Evolutionary conservation across 1,140 invertebrate species (phyloP), one percentile per base, ranked within the genome.

Genomic region (Drepana arcuata): DNA sequence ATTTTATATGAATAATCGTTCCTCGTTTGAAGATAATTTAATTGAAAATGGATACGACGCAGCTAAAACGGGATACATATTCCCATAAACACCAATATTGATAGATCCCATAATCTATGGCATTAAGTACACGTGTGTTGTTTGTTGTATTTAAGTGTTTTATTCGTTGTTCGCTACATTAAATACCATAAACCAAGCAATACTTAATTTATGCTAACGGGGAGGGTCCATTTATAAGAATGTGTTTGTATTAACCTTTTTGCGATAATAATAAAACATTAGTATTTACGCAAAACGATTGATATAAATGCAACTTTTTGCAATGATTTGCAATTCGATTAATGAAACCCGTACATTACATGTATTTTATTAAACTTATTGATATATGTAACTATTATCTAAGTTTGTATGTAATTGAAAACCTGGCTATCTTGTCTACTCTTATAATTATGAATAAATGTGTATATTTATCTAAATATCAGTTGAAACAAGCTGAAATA

Each of bases 341-440:
- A n/a, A n/a, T n/a, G n/a, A n/a, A n/a, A n/a, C n/a, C n/a, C n/a
- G n/a, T 74, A 77, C 77, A 78, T 81, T 81, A 81, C 77, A 78
- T 77, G 68, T 59, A 67, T 74, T 73, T 75, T 46, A 32, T 64
- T 74, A 74, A n/a, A 66, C 66, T 80, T 78, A 78, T 57, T 39
- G 42, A 74, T 75, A 77, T 54, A 71, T 52, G 60, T 59, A 63
- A 52, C 64, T 54, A 59, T 65, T 73, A 68, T n/a, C 63, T 66
- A 65, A 66, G 65, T 77, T 66, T 61, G 56, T 61, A 66, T 69
- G 45, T n/a, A 77, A 81, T 73, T 77, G 61, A 81, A 79, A 81
- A 81, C 77, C 70, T 77, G 77, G 74, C 71, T 81, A 81, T 81
- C 77, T 58, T 81, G 77, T 63, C 77, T 81, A 81, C 48, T 32